A percentile compares a stretch with the other conserved stretches of the same genome.
phyloP scores from a whole-genome alignment of 1,140 invertebrate species.

The Homarus americanus region DNA sequence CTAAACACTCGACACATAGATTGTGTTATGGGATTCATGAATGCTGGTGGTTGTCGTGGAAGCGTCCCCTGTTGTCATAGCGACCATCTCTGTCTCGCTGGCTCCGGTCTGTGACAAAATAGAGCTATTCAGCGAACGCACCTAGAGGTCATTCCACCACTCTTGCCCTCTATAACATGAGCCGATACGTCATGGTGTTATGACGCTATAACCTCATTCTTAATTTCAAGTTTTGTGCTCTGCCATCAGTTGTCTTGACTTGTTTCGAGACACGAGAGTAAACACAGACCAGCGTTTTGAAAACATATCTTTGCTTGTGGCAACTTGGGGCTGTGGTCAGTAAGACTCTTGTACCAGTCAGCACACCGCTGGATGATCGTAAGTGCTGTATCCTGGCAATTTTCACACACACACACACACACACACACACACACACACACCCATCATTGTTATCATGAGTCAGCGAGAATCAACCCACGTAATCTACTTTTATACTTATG shows the following conservation, averaged over 20 bases:
- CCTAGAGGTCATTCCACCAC: background rate
- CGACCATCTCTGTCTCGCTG: slow-evolving; percentile 14
- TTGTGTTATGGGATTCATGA: background rate
- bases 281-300: background rate
- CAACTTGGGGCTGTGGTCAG: too few relatives aligned
- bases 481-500: too few relatives aligned
- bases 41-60: slow-evolving; percentile 36
- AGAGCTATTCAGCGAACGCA: slow-evolving; percentile 3
- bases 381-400: too few relatives aligned
- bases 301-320: too few relatives aligned
- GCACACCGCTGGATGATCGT: too few relatives aligned
- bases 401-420: too few relatives aligned
- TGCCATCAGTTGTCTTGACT: background rate
- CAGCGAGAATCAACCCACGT: too few relatives aligned
- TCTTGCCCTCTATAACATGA: too few relatives aligned
- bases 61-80: slow-evolving; percentile 37
- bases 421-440: too few relatives aligned
- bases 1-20: background rate
- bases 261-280: background rate
- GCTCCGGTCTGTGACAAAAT: background rate
- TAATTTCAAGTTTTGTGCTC: slow-evolving; percentile 13
- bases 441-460: too few relatives aligned
- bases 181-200: background rate
- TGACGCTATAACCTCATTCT: background rate
- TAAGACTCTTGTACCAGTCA: too few relatives aligned